Evolutionary conservation across 2,888 invertebrate genomes (phyloP).

Genomic region (Cataglyphis altisquamis): DNA sequence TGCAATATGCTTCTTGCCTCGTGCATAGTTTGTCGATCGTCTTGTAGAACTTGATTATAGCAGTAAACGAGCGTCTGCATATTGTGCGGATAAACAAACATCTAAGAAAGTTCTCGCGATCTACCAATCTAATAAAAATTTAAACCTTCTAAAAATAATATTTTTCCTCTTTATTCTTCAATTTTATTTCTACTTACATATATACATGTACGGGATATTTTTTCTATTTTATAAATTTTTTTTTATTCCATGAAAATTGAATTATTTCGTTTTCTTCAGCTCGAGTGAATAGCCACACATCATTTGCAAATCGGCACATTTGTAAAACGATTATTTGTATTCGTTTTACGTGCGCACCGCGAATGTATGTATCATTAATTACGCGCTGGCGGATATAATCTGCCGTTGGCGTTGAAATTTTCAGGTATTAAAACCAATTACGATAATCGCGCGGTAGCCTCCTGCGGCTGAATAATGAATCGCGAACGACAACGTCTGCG

Average conservation of each 20-base stretch:
- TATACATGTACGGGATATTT: background rate
- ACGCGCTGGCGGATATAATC: conserved; percentile 54
- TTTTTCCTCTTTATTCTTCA: background rate
- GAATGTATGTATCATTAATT: conserved; percentile 50
- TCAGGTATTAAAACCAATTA: conserved; percentile 54
- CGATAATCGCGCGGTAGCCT: conserved; percentile 52
- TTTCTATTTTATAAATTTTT: background rate
- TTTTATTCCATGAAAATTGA: conserved; percentile 17
- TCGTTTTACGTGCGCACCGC: conserved; percentile 32
- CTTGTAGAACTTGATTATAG: conserved; percentile 34
- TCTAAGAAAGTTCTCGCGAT: background rate
- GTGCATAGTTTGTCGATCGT: background rate
- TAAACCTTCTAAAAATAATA: background rate
- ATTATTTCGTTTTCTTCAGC: conserved; percentile 22
- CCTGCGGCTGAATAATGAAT: conserved; percentile 56
- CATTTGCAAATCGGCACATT: conserved; percentile 35
- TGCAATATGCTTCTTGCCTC: conserved; percentile 6
- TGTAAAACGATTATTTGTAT: conserved; percentile 30
- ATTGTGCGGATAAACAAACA: conserved; percentile 5
- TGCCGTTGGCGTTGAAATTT: conserved; percentile 53
- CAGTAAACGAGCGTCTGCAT: conserved; percentile 16
- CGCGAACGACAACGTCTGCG: conserved; percentile 45
- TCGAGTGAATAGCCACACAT: background rate
- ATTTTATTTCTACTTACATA: background rate
- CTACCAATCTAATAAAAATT: conserved; percentile 1